Evolutionary conservation across 2,113 vertebrate genomes (phyloP), one percentile per base, ranked within the genome.

Genomic region (Calyptommatus sinebrachiatus): DNA sequence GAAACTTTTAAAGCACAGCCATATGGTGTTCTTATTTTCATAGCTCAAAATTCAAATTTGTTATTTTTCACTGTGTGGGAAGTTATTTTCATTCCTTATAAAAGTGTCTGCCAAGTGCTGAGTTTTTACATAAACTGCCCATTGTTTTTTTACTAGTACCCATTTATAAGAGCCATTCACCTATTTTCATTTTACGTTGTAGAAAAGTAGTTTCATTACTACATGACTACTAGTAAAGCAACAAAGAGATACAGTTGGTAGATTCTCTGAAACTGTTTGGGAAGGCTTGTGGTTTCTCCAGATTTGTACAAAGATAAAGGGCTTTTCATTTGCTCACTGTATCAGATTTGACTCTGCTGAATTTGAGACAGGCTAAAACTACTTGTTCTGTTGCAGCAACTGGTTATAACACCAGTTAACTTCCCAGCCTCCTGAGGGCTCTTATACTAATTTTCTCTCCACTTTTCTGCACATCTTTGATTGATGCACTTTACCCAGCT

Each of bases 121-220:
- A 66, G 4, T 68, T 68, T 89, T 89, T 88, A 78, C 83, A 83
- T 76, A 74, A 22, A 18, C 79, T 67, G 57, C 83, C 86, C 76
- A 73, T 81, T 73, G 21, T 79, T 89, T 68, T n/a, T 79, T 79
- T 45, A 88, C 60, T 67, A 63, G 73, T 71, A 83, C 78, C 18
- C 20, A 87, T 24, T 76, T 79, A 81, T 73, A 85, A 87, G 87
- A 86, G 67, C 79, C 60, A 84, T 16, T 83, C 48, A 72, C 29
- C 50, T 11, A 48, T 46, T 78, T 28, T 11, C 7, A 22, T 14
- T 53, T 24, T 45, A 20, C 22, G 35, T 2, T 41, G 35, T 41
- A 41, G 2, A 41, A 41, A 41, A 41, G 35, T 41, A 41, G 35
- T 41, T 41, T 5, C 35, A 41, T 41, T 41, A 41, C 35, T 61